Conservation (phyloP, 2,113 vertebrate genomes). For the Hippotragus niger region DNA sequence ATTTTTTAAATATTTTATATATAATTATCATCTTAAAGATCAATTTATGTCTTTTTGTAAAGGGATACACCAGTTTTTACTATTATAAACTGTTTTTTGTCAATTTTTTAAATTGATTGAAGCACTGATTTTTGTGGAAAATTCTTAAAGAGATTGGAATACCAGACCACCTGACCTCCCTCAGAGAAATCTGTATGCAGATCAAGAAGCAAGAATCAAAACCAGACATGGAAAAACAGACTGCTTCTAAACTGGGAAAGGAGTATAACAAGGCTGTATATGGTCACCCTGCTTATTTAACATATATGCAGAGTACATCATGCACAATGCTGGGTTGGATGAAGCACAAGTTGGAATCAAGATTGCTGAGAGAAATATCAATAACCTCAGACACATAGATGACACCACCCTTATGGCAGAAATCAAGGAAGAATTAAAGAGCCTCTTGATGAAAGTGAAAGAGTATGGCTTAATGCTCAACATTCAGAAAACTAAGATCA, state of each 20-base stretch:
- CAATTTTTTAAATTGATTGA: background rate
- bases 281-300: background rate
- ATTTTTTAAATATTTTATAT: background rate
- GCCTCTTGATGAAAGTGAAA: background rate
- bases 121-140: background rate
- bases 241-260: background rate
- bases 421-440: background rate
- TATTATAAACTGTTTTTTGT: background rate
- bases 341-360: background rate
- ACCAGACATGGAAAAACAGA: background rate
- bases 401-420: background rate
- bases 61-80: background rate
- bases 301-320: background rate
- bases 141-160: background rate
- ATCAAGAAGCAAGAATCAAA: background rate
- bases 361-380: background rate
- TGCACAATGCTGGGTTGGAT: background rate
- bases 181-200: background rate
- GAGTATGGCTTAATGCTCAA: background rate
- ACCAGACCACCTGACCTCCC: background rate
- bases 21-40: too few species aligned
- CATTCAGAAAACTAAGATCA: background rate
- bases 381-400: background rate
- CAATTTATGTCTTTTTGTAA: background rate
- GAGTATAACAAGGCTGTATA: background rate